Base-by-base conservation (phyloP, 1,140 invertebrate genomes). In the Geopemphigus sp. region DNA sequence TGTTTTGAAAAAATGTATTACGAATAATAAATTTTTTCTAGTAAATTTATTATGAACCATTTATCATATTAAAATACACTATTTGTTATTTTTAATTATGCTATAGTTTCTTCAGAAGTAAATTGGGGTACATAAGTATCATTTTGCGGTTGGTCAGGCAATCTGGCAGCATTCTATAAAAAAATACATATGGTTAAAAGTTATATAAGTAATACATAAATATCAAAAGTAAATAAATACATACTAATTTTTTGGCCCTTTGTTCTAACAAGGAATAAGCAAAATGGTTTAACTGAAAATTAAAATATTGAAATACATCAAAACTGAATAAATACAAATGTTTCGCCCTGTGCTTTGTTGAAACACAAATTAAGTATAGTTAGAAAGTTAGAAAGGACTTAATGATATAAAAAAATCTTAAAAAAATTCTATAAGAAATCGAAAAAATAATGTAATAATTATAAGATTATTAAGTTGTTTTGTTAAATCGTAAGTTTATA, bases 181-280 rank as follows among this genome's bases (percentile, higher is more conserved):
- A 63, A 78, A 26, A 63, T 50, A 12, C 32, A 39, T 39, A 53
- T 50, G 26, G 61, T 26, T 45, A 59, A 15, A 39, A 32, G 12
- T 39, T 39, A 54, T 53, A 72, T 19, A 26, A 22, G n/a, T 12
- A 50, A 5, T 11, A 39, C 8, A 8, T 39, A 8, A 12, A 5
- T 12, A 14, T 50, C 11, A 17, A 70, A 50, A 39, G 14, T 1
- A 45, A 74, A 74, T 57, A 32, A 56, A 6, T 2, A 85, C 87
- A 88, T 84, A 92, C 91, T 82, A 94, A 84, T 87, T 93, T 91
- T 83, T 86, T 89, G 1, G 93, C 92, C 81, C 94, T 86, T 17
- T 93, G 88, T 63, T 91, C 90, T 32, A 97, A 85, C 68, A 95
- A 88, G 8, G 90, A 87, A 84, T 91, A 96, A 0, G 93, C 91